phyloP scores from a whole-genome alignment of 2,888 invertebrate species.

The Euclidia mi region DNA sequence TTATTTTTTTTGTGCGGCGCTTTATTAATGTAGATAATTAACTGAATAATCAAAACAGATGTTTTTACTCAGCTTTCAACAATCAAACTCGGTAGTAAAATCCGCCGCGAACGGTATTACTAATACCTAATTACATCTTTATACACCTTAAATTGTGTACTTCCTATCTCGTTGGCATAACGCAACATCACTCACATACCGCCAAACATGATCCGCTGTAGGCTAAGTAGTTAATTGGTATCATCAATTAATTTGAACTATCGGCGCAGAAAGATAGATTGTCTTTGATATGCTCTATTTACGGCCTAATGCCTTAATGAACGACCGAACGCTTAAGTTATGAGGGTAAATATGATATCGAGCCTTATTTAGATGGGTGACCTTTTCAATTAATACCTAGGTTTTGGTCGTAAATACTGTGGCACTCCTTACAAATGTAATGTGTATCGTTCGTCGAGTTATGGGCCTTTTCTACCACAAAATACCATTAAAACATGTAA shows the following conservation, averaged over 20 bases:
- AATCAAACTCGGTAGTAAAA: too few species aligned
- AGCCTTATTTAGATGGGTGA: too few species aligned
- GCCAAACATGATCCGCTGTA: constrained; percentile 4
- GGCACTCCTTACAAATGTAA: too few species aligned
- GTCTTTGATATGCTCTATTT: constrained; percentile 28
- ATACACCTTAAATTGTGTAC: constrained; percentile 1
- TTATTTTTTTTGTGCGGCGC: too few species aligned
- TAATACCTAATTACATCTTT: neutral
- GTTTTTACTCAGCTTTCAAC: too few species aligned
- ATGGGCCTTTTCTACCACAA: too few species aligned
- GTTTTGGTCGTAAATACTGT: too few species aligned
- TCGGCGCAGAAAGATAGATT: constrained; percentile 42
- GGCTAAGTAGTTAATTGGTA: constrained; percentile 3
- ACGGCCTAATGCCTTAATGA: constrained; percentile 5
- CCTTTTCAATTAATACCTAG: too few species aligned
- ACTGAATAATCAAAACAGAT: too few species aligned
- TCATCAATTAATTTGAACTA: constrained; percentile 20
- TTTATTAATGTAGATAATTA: too few species aligned
- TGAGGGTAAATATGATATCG: neutral
- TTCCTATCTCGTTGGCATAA: neutral
- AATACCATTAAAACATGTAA: too few species aligned
- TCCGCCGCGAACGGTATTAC: neutral
- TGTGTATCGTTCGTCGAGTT: too few species aligned
- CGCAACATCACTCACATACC: constrained; percentile 4
- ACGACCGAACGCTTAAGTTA: constrained; percentile 10